Base-by-base conservation (phyloP, 2,797 vertebrate genomes). In the Epinephelus coioides region DNA sequence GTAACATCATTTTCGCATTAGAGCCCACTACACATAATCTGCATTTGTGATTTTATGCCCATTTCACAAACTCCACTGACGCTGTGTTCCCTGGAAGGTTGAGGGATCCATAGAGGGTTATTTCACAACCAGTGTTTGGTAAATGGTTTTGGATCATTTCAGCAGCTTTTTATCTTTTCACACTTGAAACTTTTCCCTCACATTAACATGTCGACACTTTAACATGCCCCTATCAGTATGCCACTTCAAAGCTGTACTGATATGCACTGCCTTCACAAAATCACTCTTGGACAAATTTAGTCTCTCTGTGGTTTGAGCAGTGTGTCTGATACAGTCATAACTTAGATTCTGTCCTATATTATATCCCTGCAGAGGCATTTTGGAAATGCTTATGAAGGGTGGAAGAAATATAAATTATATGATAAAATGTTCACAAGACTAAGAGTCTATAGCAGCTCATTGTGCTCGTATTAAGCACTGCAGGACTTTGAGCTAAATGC, bases 171-270 rank as follows among this genome's bases (percentile, higher is more conserved):
- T 85, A 91, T 90, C 75, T 90, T 76, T 72, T 69, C 57, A 60
- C 71, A 83, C 57, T 84, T 69, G 46, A 85, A 89, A 83, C 79
- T 75, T 70, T 73, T 73, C 77, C 76, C 59, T 81, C 56, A 78
- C 73, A 89, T 83, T 84, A 79, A 76, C 74, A 81, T 83, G 79
- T 80, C 51, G 38, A 82, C 69, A 63, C 71, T 87, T 78, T 76
- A 73, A 74, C 82, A 81, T 78, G 72, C 64, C 44, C 73, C 23
- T 82, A 87, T 91, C 89, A 86, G 75, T 71, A 57, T 44, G 54
- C 59, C 59, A 80, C 91, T 88, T 91, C 85, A 91, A 87, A 89
- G 86, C 76, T 47, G 13, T 9, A 9, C 89, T 89, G 86, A 91
- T 88, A 86, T 38, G 81, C 69, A 30, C 63, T 76, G 70, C 73